Conservation (phyloP, 2,888 invertebrate species). For the Drosophila pullipes region DNA sequence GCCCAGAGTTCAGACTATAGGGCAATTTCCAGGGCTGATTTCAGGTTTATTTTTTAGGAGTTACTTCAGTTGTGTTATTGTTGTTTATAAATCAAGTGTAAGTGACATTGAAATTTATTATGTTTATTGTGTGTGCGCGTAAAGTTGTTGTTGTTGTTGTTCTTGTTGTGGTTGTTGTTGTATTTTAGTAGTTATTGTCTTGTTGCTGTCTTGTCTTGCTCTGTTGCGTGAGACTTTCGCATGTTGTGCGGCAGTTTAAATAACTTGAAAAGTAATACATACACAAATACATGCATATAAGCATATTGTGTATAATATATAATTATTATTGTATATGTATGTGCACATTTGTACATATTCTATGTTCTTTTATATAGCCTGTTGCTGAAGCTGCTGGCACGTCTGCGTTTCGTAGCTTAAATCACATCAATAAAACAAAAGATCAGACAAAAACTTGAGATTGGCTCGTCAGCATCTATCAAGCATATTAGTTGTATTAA, state of each 20-base stretch:
- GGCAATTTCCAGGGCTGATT: slow-evolving; percentile 10
- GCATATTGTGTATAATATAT: slow-evolving; percentile 2
- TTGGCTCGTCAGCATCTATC: not conserved
- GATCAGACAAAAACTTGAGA: not conserved
- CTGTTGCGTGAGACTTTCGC: slow-evolving; percentile 78
- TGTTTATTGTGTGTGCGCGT: slow-evolving; percentile 33
- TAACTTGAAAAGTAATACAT: slow-evolving; percentile 18
- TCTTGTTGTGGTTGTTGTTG: slow-evolving; percentile 17
- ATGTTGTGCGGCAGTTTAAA: slow-evolving; percentile 62
- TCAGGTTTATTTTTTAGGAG: not conserved
- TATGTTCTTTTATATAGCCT: not conserved
- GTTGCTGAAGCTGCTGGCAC: no score
- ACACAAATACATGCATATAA: not conserved
- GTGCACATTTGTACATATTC: slow-evolving; percentile 6
- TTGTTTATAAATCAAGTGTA: slow-evolving; percentile 76
- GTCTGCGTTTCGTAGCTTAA: not conserved
- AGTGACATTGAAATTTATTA: slow-evolving; percentile 81
- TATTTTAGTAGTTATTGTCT: slow-evolving; percentile 26
- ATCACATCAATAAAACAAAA: not conserved
- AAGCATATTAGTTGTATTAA: not conserved
- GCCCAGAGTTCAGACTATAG: slow-evolving; percentile 4
- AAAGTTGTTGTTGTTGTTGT: slow-evolving; percentile 26
- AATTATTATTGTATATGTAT: not conserved
- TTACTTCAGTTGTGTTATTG: slow-evolving; percentile 17
- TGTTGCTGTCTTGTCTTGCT: slow-evolving; percentile 59